phyloP scores from a whole-genome alignment of 2,113 vertebrate species.

The Pedetes capensis region DNA sequence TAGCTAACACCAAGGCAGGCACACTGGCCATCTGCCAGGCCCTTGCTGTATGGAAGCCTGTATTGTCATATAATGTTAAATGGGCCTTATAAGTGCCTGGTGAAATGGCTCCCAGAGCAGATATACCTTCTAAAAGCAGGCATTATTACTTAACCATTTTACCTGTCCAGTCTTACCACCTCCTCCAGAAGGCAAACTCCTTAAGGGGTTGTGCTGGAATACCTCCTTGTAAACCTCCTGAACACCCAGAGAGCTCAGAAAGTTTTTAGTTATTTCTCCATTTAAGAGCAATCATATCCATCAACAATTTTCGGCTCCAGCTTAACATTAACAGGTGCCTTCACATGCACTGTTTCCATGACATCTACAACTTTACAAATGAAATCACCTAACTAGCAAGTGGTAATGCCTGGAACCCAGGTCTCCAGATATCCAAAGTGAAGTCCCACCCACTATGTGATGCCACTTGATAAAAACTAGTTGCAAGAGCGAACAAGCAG shows the following conservation, averaged over 20 bases:
- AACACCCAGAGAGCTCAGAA: background rate
- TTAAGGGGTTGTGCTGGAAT: background rate
- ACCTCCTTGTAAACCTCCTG: background rate
- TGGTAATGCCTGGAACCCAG: background rate
- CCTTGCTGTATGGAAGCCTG: conserved; percentile 52
- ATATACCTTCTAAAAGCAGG: conserved; percentile 45
- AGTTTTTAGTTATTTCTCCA: background rate
- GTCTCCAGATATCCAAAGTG: background rate
- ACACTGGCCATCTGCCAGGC: conserved; percentile 49
- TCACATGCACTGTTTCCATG: background rate
- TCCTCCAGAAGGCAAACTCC: background rate
- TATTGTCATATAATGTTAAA: conserved; percentile 67
- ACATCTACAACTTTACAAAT: background rate
- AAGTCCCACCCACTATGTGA: background rate
- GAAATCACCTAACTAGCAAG: background rate
- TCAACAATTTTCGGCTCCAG: background rate
- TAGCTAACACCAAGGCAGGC: conserved; percentile 18
- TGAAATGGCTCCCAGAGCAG: conserved; percentile 52
- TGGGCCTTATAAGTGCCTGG: conserved; percentile 60
- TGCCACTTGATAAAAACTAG: background rate
- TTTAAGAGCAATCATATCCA: background rate
- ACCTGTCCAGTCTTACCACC: background rate
- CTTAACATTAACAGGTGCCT: background rate
- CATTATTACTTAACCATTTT: conserved; percentile 16
- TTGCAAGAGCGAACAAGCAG: background rate